Evolutionary conservation across 2,113 vertebrate genomes (phyloP).

Genomic region (Nettapus auritus): DNA sequence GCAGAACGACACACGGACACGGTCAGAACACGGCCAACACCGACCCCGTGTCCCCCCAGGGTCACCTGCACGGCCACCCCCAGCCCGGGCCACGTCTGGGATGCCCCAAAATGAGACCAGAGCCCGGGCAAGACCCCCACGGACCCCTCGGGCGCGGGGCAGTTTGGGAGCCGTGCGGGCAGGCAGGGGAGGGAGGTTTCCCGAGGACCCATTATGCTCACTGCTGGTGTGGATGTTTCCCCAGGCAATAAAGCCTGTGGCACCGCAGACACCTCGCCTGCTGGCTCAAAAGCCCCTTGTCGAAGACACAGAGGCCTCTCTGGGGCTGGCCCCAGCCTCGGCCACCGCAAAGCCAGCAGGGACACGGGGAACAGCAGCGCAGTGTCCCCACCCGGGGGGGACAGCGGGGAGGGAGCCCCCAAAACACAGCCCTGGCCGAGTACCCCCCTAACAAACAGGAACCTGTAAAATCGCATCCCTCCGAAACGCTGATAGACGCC

Average conservation of each 20-base stretch:
- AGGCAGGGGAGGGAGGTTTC: background rate
- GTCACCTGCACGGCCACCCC: background rate
- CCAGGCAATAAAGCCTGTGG: background rate
- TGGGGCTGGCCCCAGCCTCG: background rate
- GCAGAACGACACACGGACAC: background rate
- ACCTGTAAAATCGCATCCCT: constrained; percentile 76
- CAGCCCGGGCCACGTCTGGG: too few species aligned
- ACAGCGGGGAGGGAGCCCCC: background rate
- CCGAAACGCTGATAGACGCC: constrained; percentile 40
- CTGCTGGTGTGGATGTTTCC: accelerated
- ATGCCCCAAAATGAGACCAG: background rate
- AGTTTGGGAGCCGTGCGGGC: accelerated
- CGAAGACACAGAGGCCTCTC: background rate
- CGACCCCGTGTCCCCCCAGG: background rate
- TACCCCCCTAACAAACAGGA: constrained; percentile 74
- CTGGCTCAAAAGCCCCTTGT: background rate
- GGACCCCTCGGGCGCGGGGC: background rate
- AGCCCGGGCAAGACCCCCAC: background rate
- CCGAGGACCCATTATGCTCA: accelerated
- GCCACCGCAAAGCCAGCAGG: background rate
- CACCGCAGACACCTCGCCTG: background rate
- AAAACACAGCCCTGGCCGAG: background rate
- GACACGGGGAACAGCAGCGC: background rate
- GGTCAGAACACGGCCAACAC: background rate
- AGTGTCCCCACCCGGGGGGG: background rate